Percentiles rank a stretch among this genome's conserved stretches.
phyloP scores from a whole-genome alignment of 2,113 vertebrate species.

The Limnothrissa miodon region DNA sequence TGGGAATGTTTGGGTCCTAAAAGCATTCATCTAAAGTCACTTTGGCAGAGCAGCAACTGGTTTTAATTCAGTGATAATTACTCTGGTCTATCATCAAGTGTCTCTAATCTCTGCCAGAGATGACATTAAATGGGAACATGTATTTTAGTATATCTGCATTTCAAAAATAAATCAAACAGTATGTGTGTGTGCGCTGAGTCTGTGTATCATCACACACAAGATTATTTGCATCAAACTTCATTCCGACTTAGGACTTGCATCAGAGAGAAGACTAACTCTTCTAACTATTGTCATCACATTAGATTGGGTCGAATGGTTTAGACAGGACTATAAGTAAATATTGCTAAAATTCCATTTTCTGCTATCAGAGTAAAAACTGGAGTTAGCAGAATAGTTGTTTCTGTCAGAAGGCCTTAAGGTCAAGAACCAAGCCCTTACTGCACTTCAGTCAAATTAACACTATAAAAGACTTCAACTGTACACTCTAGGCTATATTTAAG shows the following conservation, averaged over 20 bases:
- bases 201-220: constrained; percentile 29
- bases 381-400: background rate
- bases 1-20: constrained; percentile 38
- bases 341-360: background rate
- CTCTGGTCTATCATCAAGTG: background rate
- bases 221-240: constrained; percentile 52
- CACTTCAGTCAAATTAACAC: background rate
- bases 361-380: background rate
- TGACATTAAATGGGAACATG: background rate
- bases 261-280: constrained; percentile 4
- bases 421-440: background rate
- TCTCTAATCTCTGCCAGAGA: background rate
- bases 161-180: background rate
- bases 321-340: background rate
- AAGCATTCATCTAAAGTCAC: constrained; percentile 46
- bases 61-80: constrained; percentile 54
- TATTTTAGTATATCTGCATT: background rate
- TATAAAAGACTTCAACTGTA: background rate
- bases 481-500: background rate
- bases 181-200: background rate
- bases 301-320: background rate
- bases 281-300: background rate
- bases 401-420: background rate
- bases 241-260: constrained; percentile 47
- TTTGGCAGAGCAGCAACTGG: constrained; percentile 66